Base-by-base conservation (phyloP, 2,888 invertebrate species). In the Sinotaia quadrata region DNA sequence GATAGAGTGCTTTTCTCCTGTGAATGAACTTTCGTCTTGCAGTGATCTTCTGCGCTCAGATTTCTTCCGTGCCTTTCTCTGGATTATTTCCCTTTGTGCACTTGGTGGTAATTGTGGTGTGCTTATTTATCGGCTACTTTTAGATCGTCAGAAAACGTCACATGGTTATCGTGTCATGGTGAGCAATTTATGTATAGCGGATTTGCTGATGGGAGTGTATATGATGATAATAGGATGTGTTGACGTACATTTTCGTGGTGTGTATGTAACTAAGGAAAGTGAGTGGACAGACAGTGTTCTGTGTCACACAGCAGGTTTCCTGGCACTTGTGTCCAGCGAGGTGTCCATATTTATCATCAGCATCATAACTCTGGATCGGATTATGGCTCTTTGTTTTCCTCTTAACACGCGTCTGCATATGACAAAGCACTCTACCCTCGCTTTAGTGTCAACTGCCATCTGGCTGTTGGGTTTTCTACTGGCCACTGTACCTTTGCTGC, bases 361-460 rank as follows among this genome's bases (percentile, higher is more conserved):
- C 0, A 78, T 92, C 71, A 91, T 92, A 65, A 92, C 92, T 0
- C 89, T 91, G 88, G 92, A 92, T 82, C 89, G 92, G 18, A 89
- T 91, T 75, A 88, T 91, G 74, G 91, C 91, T 0, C 91, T 92
- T 49, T 90, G 91, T n/a, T 88, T 91, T 73, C 91, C 92, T 21
- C 44, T 72, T 27, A 85, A 92, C 58, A 89, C 68, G 12, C 61
- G 68, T 24, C 27, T 73, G 12, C 69, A 71, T 21, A 78, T 86
- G 33, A 80, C 75, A 10, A 52, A 72, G 7, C 75, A 74, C 21
- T 73, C 63, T 4, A 79, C 83, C 3, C 72, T 81, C 24, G 65
- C 69, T 57, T n/a, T n/a, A n/a, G 62, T 78, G 0, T 78, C 81
- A 12, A 33, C 67, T 0, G 34, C 72, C 4, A 73, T 79, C 0